Percentiles rank a stretch among this genome's conserved stretches.
Conservation (phyloP, 1,140 invertebrate genomes). For the Lordiphosa collinella region DNA sequence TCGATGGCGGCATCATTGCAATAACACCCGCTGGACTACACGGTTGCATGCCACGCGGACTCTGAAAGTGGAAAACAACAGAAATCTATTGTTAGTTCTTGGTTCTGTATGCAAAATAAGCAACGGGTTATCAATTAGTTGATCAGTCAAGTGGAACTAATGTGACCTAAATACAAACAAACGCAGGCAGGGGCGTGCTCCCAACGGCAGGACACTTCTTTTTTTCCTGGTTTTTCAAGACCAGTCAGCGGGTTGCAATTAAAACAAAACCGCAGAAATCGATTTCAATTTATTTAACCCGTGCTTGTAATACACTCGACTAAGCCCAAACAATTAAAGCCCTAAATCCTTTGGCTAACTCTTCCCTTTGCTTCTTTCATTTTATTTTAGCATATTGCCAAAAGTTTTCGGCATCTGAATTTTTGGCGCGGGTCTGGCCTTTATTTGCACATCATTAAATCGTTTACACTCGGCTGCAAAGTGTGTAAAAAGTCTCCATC, state of each 20-base stretch:
- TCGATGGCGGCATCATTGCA: constrained; percentile 78
- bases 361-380: constrained; percentile 17
- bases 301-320: constrained; percentile 51
- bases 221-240: constrained; percentile 41
- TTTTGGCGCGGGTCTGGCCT: constrained; percentile 70
- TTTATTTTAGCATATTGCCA: constrained; percentile 46
- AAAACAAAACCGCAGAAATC: constrained; percentile 54
- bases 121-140: constrained; percentile 78
- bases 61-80: constrained; percentile 49
- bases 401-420: constrained; percentile 23
- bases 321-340: constrained; percentile 47
- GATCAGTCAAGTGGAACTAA: constrained; percentile 54
- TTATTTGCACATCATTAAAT: constrained; percentile 66
- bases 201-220: constrained; percentile 63
- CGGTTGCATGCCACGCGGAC: constrained; percentile 80
- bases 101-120: constrained; percentile 68
- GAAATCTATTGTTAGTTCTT: constrained; percentile 5
- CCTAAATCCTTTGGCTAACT: constrained; percentile 19
- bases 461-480: constrained; percentile 66
- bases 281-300: constrained; percentile 55
- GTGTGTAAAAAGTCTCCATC: constrained; percentile 45
- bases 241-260: constrained; percentile 74
- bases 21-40: constrained; percentile 79
- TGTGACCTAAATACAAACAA: constrained; percentile 60
- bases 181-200: constrained; percentile 64